phyloP scores from a whole-genome alignment of 2,797 vertebrate species.

The Dendrocincla tyrannina region DNA sequence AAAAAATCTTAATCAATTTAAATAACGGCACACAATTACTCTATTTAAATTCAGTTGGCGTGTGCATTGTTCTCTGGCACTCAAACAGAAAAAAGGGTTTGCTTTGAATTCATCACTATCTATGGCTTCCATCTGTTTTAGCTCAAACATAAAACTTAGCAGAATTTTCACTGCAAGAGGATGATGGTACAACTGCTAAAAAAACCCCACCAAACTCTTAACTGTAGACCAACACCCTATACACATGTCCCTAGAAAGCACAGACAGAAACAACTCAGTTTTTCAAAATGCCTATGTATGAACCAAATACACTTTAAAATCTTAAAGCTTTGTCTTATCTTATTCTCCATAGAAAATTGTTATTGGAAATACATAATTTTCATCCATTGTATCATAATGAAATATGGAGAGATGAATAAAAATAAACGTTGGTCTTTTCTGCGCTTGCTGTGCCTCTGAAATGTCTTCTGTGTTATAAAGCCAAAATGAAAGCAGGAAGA shows the following conservation, averaged over 20 bases:
- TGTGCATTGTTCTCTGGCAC: slow-evolving; percentile 38
- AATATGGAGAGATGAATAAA: not conserved
- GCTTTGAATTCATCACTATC: slow-evolving; percentile 46
- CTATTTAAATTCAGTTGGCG: slow-evolving; percentile 25
- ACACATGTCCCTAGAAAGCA: not conserved
- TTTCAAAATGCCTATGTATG: not conserved
- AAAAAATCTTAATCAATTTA: slow-evolving; percentile 24
- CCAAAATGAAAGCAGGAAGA: not conserved
- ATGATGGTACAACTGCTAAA: not conserved
- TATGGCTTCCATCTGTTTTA: slow-evolving; percentile 47
- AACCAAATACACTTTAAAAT: not conserved
- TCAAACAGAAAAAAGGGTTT: not conserved
- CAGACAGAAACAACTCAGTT: not conserved
- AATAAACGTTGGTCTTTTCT: not conserved
- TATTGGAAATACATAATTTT: not conserved
- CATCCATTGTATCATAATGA: not conserved
- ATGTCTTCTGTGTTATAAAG: not conserved
- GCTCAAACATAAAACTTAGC: slow-evolving; percentile 9
- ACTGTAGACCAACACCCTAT: not conserved
- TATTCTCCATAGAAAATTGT: not conserved
- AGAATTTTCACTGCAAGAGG: slow-evolving; percentile 10
- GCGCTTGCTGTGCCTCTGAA: not conserved
- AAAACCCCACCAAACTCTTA: not conserved
- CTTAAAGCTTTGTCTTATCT: not conserved
- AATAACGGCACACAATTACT: slow-evolving; percentile 15